Base-by-base conservation (phyloP, 2,888 invertebrate species). In the Entomobrya multifasciata region DNA sequence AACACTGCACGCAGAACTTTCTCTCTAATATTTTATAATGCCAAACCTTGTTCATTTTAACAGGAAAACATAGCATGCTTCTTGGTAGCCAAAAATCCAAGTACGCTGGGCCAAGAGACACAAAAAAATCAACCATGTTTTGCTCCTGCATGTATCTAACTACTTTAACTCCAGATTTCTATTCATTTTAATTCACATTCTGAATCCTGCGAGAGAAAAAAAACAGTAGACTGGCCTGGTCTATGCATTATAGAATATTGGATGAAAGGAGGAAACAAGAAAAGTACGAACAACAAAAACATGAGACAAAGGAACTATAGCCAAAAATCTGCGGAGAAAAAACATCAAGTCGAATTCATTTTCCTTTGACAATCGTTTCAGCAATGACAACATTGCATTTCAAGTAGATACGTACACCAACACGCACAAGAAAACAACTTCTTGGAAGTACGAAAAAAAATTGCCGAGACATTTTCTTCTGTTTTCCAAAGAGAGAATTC, bases 201-300 rank as follows among this genome's bases (percentile, higher is more conserved):
- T 25, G 17, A 70, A 47, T 13, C 47, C 27, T 70, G 70, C 25
- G 49, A 47, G 47, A 47, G 47, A 41, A 17, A 65, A 70, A 15
- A 49, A n/a, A 15, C 5, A 13, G 36, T 6, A 36, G 36, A 36
- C n/a, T n/a, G n/a, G n/a, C n/a, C n/a, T n/a, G n/a, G n/a, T n/a
- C n/a, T n/a, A n/a, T n/a, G n/a, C n/a, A n/a, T n/a, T n/a, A n/a
- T n/a, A 17, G n/a, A 17, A 49, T 22, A n/a, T 47, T 22, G 41
- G 57, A 36, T 60, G 49, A 49, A 70, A 57, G 41, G 60, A 57
- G 74, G 41, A 49, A 36, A 72, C 27, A 57, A 20, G 36, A 25
- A 65, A 67, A 67, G 70, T 47, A 74, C 47, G 22, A 84, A 78
- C 77, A 84, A 84, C 77, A 78, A 78, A 84, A 84, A 84, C 77